Evolutionary conservation across 2,888 invertebrate genomes (phyloP).

Genomic region (Odontothrips loti): DNA sequence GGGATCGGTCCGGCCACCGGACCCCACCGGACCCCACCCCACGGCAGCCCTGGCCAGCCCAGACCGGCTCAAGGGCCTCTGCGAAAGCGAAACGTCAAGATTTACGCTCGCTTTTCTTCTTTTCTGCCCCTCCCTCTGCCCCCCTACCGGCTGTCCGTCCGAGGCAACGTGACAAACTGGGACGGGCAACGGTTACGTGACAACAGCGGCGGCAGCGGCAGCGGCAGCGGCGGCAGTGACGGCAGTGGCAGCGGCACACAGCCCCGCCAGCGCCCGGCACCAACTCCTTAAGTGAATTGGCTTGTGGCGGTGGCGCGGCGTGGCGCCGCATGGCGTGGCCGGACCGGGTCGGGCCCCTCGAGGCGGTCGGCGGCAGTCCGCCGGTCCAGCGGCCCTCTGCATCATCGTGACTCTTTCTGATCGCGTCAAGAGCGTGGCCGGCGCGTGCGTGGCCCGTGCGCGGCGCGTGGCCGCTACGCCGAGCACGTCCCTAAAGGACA

Average conservation of each 20-base stretch:
- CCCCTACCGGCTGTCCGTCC: slow-evolving; percentile 2
- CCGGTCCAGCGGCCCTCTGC: no score
- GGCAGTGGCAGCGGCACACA: neutral
- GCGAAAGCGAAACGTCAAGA: neutral
- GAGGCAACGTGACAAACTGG: slow-evolving; percentile 19
- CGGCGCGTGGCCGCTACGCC: no score
- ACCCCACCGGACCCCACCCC: neutral
- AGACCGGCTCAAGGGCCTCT: no score
- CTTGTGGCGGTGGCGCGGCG: neutral
- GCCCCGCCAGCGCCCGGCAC: neutral
- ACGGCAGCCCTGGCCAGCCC: neutral
- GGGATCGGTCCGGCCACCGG: neutral
- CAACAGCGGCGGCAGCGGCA: neutral
- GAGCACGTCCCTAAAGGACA: no score
- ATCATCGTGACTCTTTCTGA: no score
- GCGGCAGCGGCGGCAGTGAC: neutral
- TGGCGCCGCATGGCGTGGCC: neutral
- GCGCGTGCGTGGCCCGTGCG: neutral
- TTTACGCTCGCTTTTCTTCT: slow-evolving; percentile 7
- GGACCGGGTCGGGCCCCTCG: neutral
- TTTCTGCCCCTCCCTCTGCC: neutral
- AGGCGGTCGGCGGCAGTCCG: neutral
- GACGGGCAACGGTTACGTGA: slow-evolving; percentile 13
- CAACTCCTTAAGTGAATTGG: slow-evolving; percentile 25
- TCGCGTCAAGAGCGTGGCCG: neutral